These are phyloP conservation scores for Spodoptera litura DNA, from an alignment of 1,140 invertebrate genomes.

Conservation along the genomic window DNA sequence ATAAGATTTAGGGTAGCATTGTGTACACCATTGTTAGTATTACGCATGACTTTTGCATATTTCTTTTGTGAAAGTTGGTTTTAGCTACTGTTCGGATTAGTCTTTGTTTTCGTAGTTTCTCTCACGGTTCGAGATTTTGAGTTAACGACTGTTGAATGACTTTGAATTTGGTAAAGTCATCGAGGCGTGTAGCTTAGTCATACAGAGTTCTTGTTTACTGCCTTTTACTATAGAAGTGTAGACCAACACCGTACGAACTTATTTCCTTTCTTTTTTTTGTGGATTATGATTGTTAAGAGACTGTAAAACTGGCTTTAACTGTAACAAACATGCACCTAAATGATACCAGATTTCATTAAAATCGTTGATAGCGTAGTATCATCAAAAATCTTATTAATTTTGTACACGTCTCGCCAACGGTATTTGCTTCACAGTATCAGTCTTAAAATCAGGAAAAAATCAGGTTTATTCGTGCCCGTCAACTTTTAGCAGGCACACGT, in stretches of 20 bases:
- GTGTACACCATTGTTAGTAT: conserved; percentile 40
- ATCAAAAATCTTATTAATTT: too few species aligned
- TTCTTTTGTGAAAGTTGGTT: conserved; percentile 21
- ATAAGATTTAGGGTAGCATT: conserved; percentile 65
- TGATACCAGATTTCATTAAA: too few species aligned
- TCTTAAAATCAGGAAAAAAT: background rate
- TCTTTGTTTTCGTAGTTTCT: conserved; percentile 19
- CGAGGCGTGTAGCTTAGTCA: too few species aligned
- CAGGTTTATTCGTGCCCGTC: background rate
- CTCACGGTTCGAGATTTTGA: conserved; percentile 5
- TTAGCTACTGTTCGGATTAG: conserved; percentile 12
- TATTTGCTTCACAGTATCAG: background rate
- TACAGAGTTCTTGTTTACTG: too few species aligned
- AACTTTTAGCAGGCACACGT: background rate
- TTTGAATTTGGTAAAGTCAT: background rate
- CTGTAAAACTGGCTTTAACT: too few species aligned
- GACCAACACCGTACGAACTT: too few species aligned
- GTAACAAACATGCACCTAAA: too few species aligned
- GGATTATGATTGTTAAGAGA: too few species aligned
- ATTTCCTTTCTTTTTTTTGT: too few species aligned
- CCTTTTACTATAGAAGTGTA: too few species aligned
- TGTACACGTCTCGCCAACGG: too few species aligned
- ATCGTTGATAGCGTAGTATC: too few species aligned
- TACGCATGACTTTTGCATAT: conserved; percentile 39
- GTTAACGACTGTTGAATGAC: conserved; percentile 23